phyloP scores from a whole-genome alignment of 1,140 invertebrate species.

The Drosophila parvula region DNA sequence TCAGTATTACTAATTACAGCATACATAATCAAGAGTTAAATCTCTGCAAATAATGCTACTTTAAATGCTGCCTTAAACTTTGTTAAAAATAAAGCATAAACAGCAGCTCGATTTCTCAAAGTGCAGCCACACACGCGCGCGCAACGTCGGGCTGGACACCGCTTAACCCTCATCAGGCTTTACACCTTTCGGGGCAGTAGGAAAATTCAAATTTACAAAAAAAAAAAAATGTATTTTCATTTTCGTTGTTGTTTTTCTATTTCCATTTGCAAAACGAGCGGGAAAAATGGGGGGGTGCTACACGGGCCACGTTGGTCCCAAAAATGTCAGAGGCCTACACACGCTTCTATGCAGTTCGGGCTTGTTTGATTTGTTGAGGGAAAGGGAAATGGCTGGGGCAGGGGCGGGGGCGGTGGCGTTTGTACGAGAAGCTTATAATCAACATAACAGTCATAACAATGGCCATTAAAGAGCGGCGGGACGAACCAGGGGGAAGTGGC shows the following conservation, averaged over 20 bases:
- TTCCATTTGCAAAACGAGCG: conserved; percentile 29
- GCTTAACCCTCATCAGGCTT: conserved; percentile 68
- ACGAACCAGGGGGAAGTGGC: neutral
- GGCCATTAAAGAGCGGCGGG: conserved; percentile 51
- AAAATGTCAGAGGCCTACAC: conserved; percentile 53
- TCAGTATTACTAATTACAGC: too few relatives aligned
- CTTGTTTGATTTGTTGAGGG: conserved; percentile 25
- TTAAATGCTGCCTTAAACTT: neutral
- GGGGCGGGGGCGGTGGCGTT: neutral
- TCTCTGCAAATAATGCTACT: too few relatives aligned
- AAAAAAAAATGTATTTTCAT: conserved; percentile 43
- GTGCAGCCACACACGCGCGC: conserved; percentile 8
- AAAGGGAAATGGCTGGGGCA: neutral
- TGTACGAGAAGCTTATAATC: conserved; percentile 56
- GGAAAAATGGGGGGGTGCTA: neutral
- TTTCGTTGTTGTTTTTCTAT: conserved; percentile 37
- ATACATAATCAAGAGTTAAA: too few relatives aligned
- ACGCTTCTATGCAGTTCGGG: conserved; percentile 37
- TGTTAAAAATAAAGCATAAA: neutral
- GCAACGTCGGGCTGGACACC: conserved; percentile 25
- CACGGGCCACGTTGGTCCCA: conserved; percentile 8
- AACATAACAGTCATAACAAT: conserved; percentile 65
- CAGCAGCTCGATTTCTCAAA: conserved; percentile 6
- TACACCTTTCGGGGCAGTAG: conserved; percentile 60
- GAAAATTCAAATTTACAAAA: conserved; percentile 63